Base-by-base conservation (phyloP, 1,140 invertebrate species). In the Idris sp. region DNA sequence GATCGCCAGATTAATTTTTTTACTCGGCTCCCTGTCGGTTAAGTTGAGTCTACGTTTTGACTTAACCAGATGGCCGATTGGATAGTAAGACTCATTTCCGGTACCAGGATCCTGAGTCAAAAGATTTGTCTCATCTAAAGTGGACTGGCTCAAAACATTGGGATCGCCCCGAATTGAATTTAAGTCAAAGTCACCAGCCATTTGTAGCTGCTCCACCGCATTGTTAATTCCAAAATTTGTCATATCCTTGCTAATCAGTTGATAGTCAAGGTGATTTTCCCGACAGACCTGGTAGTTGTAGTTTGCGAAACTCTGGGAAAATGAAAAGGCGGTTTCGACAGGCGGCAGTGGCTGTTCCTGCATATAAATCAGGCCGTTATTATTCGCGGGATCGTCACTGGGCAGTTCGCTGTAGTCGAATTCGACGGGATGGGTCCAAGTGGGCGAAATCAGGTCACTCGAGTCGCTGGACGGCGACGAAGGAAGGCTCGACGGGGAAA, bases 81-180 rank as follows among this genome's bases (percentile, higher is more conserved):
- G 68, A 49, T 82, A 83, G n/a, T 68, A 80, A 0, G 72, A 44
- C 7, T 68, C 64, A 2, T 73, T 53, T 8, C 61, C 74, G 4
- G n/a, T 56, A 73, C 2, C 46, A 33, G 14, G 56, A 48, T 16
- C 81, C 71, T 16, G 74, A 81, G 3, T 43, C 33, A 4, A 74
- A 56, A 0, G 68, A 49, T 38, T 44, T 44, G 0, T 9, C 67
- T 67, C 51, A 0, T 9, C 67, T 67, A 0, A 49, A 58, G 3
- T 56, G 35, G 15, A 43, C 1, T 41, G 41, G 0, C 46, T 2
- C 38, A 87, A 26, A 3, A 78, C 79, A 15, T 82, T 83, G 0
- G 86, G 85, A 31, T 87, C 84, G 0, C 85, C 81, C 7, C 86
- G 76, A 5, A 87, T 85, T 0, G 82, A 53, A 33, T 82, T 86